These are phyloP conservation scores for Pseudorectes ferrugineus DNA, from an alignment of 2,113 vertebrate species.

Conservation along the genomic window DNA sequence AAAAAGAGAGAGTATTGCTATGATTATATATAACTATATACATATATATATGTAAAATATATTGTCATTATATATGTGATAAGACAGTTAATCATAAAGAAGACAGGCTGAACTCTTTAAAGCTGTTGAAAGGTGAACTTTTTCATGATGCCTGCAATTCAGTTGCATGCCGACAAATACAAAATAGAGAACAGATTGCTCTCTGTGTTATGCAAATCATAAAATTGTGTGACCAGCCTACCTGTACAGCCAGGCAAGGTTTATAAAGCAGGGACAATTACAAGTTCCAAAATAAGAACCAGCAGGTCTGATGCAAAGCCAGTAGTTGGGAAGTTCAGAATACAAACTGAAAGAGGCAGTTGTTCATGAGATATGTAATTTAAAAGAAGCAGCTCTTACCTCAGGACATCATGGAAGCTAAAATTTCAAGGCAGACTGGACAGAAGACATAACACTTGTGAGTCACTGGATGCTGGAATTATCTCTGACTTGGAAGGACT, in stretches of 20 bases:
- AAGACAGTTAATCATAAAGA: background rate
- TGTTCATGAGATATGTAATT: background rate
- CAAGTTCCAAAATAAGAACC: background rate
- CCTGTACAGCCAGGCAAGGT: background rate
- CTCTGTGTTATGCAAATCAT: background rate
- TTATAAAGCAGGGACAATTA: background rate
- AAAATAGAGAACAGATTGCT: background rate
- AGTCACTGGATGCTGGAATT: background rate
- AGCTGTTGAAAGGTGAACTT: background rate
- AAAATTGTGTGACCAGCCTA: background rate
- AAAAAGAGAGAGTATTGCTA: background rate
- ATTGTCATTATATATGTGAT: background rate
- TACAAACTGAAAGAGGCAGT: background rate
- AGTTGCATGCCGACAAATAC: background rate
- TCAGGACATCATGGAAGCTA: background rate
- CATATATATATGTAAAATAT: background rate
- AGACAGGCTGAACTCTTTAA: background rate
- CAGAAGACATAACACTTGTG: background rate
- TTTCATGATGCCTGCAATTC: background rate
- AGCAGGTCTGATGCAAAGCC: background rate
- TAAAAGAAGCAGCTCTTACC: background rate
- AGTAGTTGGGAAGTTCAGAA: background rate
- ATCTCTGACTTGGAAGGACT: background rate
- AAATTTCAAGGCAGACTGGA: background rate
- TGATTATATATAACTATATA: background rate